Percentiles rank a stretch among this genome's conserved stretches.
Evolutionary conservation across 2,113 vertebrate genomes (phyloP).

Genomic region (Progne subis): DNA sequence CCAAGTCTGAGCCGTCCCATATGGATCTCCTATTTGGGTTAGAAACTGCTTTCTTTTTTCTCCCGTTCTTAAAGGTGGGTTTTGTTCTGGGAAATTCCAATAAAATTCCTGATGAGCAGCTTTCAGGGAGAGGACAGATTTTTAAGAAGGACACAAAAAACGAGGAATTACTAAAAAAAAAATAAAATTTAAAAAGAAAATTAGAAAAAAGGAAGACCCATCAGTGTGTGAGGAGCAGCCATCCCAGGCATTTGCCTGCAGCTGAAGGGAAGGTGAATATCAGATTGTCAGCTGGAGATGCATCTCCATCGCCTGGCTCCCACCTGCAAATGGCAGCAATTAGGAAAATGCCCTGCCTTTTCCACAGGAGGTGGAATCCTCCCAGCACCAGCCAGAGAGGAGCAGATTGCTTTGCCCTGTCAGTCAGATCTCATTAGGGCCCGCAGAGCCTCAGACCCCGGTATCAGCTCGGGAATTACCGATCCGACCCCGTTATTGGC

Average conservation of each 20-base stretch:
- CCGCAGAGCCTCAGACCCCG: not conserved
- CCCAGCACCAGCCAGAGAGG: not conserved
- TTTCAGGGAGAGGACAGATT: not conserved
- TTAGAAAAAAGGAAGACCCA: not conserved
- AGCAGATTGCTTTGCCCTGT: not conserved
- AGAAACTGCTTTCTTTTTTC: not conserved
- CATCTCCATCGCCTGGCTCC: not conserved
- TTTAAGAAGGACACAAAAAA: not conserved
- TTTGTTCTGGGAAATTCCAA: not conserved
- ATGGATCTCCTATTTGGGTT: not conserved
- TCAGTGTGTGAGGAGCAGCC: not conserved
- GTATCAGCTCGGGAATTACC: not conserved
- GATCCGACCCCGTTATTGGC: too few relatives aligned
- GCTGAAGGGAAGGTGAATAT: not conserved
- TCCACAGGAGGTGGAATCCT: not conserved
- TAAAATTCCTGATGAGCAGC: not conserved
- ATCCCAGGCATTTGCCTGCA: not conserved
- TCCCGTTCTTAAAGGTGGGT: not conserved
- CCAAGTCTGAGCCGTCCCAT: not conserved
- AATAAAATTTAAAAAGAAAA: not conserved
- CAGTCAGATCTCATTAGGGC: not conserved
- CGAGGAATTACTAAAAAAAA: not conserved
- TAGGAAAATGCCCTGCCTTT: not conserved
- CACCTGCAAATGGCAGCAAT: conserved; percentile 27
- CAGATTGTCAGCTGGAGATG: conserved; percentile 25